A percentile compares a stretch with the other conserved stretches of the same genome.
These are phyloP conservation scores for Phataginus tricuspis DNA, from an alignment of 2,797 vertebrate species.

Conservation along the genomic window DNA sequence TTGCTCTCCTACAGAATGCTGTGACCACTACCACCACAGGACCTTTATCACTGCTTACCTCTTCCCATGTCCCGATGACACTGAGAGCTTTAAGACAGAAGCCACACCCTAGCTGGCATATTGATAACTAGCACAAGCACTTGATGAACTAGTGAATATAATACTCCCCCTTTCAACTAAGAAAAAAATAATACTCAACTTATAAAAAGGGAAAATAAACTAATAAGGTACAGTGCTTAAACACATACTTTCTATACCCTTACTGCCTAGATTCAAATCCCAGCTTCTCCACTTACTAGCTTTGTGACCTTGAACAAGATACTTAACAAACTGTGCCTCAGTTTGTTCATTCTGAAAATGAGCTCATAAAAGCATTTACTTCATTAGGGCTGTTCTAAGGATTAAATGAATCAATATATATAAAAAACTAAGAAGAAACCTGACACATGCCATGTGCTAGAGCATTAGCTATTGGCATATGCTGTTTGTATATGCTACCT, in stretches of 20 bases:
- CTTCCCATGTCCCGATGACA: background rate
- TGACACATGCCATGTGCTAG: background rate
- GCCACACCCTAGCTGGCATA: no score
- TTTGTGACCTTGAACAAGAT: background rate
- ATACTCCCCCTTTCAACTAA: background rate
- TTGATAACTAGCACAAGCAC: background rate
- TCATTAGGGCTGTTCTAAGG: background rate
- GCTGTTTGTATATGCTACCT: background rate
- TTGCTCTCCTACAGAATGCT: background rate
- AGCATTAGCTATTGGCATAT: background rate
- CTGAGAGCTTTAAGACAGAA: background rate
- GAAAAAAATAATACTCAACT: background rate
- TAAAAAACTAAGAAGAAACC: background rate
- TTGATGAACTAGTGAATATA: background rate
- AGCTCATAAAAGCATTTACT: background rate
- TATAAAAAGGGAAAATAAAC: background rate
- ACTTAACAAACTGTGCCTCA: background rate
- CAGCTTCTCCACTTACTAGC: background rate
- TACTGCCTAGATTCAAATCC: background rate
- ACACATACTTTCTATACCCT: background rate
- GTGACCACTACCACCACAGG: background rate
- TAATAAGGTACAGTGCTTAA: background rate
- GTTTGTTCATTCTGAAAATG: background rate
- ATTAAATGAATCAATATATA: background rate
- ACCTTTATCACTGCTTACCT: background rate